A percentile compares a stretch with the other conserved stretches of the same genome.
Conservation (phyloP, 2,888 invertebrate genomes). For the Thelaira solivaga region DNA sequence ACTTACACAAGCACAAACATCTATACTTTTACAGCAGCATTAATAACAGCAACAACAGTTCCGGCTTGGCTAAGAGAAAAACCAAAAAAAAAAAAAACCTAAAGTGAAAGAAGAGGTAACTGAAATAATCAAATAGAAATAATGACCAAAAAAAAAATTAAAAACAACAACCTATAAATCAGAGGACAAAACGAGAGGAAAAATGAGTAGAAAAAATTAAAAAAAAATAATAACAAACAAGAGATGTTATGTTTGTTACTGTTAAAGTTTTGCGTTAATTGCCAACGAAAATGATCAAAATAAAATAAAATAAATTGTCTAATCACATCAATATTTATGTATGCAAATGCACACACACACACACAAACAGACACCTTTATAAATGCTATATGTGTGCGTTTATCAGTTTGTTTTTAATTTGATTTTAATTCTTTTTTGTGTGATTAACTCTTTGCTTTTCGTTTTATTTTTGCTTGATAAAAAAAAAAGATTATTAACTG, state of each 20-base stretch:
- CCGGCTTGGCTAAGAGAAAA: slow-evolving; percentile 45
- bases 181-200: slow-evolving; percentile 23
- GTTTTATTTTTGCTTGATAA: no score
- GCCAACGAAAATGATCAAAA: no score
- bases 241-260: slow-evolving; percentile 34
- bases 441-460: no score
- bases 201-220: no score
- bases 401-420: no score
- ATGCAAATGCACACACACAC: no score
- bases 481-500: no score
- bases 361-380: no score
- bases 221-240: slow-evolving; percentile 30
- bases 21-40: slow-evolving; percentile 21
- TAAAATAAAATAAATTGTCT: background rate
- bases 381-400: no score
- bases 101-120: slow-evolving; percentile 25
- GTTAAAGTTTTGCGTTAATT: slow-evolving; percentile 8
- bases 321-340: no score
- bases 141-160: slow-evolving; percentile 33
- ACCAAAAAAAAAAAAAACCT: background rate
- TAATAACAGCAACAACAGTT: slow-evolving; percentile 46
- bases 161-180: background rate
- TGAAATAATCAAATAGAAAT: slow-evolving; percentile 33
- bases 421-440: no score
- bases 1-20: background rate